Evolutionary conservation across 1,140 invertebrate genomes (phyloP), one percentile per base, ranked within the genome.

Genomic region (Calosoma granatense): DNA sequence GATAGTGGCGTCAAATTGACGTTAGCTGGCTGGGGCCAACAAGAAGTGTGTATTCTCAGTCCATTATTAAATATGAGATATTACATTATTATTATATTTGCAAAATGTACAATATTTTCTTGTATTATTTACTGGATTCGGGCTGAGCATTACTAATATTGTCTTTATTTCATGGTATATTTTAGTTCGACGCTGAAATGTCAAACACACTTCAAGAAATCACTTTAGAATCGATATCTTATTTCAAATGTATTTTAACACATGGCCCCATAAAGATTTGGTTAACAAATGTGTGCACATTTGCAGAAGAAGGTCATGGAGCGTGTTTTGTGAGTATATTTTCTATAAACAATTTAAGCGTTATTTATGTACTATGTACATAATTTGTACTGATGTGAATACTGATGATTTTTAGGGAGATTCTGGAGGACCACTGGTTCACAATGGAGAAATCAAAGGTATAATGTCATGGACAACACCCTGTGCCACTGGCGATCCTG

Each of bases 401-500:
- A n/a, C n/a, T n/a, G n/a, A n/a, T n/a, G n/a, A n/a, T n/a, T 59
- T 41, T 47, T 53, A 72, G 69, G 74, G 74, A 22, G 74, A 75
- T 63, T 74, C 71, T 53, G 72, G 72, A 19, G 72, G 73, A 36
- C 71, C 70, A 0, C 54, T 73, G 22, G 66, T 70, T 0, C 23
- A 52, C 14, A 54, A 60, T 54, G 62, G 53, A 22, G 22, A 64
- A 22, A 62, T 75, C 36, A 70, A 77, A 22, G 79, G 79, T 4
- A 63, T 82, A 14, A 78, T 80, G 15, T 81, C 78, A 0, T 83
- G 79, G 73, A 81, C 80, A 14, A 70, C 70, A 43, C 80, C 79
- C 1, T 83, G 81, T 60, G 81, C 79, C n/a, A 72, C 64, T 63
- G 75, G 75, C 11, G 65, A 67, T 59, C 79, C 80, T 1, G 81